Percentiles rank a stretch among this genome's conserved stretches.
Conservation (phyloP, 2,113 vertebrate species). For the Trogon surrucura region DNA sequence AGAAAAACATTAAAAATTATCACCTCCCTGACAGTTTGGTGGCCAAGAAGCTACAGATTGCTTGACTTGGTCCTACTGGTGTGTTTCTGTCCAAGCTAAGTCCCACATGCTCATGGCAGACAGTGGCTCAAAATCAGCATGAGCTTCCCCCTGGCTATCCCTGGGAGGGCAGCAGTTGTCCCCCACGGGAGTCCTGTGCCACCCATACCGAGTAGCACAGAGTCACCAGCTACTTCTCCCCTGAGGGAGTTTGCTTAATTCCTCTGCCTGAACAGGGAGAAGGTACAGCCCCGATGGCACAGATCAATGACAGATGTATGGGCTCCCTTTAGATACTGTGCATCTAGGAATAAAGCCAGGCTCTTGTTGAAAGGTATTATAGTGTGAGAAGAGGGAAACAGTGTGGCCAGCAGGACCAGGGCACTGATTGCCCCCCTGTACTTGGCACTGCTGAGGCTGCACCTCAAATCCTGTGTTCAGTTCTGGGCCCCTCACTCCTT, state of each 20-base stretch:
- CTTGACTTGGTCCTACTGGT: background rate
- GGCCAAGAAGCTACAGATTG: background rate
- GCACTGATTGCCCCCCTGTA: rapidly evolving
- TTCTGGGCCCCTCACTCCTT: background rate
- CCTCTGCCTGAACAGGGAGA: background rate
- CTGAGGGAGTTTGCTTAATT: background rate
- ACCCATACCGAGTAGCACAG: rapidly evolving
- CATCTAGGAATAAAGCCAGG: background rate
- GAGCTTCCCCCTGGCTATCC: background rate
- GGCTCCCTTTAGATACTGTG: background rate
- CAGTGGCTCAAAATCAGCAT: background rate
- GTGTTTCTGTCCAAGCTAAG: background rate
- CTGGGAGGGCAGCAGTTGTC: background rate
- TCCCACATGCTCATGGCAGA: background rate
- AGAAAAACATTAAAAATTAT: background rate
- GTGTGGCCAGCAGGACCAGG: background rate
- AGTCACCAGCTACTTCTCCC: background rate
- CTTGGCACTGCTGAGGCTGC: rapidly evolving
- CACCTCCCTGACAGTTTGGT: background rate
- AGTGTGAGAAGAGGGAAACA: background rate
- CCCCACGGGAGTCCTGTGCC: rapidly evolving
- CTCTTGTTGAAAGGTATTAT: background rate
- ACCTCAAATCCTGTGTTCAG: rapidly evolving
- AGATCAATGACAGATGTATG: background rate
- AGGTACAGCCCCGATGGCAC: background rate